Base-by-base conservation (phyloP, 2,888 invertebrate genomes). In the Trichopria drosophilae region DNA sequence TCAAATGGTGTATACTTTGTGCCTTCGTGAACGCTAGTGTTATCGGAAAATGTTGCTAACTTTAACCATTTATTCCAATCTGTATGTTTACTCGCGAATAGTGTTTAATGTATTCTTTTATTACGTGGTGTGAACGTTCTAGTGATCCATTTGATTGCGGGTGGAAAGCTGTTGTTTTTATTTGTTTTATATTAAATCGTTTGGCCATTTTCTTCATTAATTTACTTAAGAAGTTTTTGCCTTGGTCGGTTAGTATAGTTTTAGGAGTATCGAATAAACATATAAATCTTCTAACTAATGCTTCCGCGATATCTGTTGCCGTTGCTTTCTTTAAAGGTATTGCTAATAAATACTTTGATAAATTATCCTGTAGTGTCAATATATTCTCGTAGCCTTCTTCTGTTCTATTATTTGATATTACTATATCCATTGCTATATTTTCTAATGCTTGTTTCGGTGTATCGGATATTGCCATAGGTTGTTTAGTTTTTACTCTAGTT, bases 101-200 rank as follows among this genome's bases (percentile, higher is more conserved):
- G 10, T 55, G 37, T 23, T 59, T 60, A 16, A 62, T 12, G 37
- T 59, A 60, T 40, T 62, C 53, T 0, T 22, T 28, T 2, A 60
- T 16, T 0, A 54, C 56, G 12, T 57, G 55, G 10, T 59, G 62
- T 1, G 52, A 57, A 12, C 56, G 5, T 26, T 52, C 51, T 4
- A 57, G 26, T 2, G 48, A 55, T 0, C 55, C 55, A 6, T 54
- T 51, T 0, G 37, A 28, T 13, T 57, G 59, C 0, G 53, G 55
- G 10, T 51, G 42, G 19, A 41, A 53, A 0, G 55, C 41, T 1
- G 43, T 43, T 1, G 23, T 32, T 3, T 20, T 13, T 1, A 16
- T 40, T 34, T 28, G 32, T 2, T 39, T 22, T 1, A 44, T 48
- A 6, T 26, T 4, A 13, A 48, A 53, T 1, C 12, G 22, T 16